Base-by-base conservation (phyloP, 2,113 vertebrate species). In the Gavialis gangeticus region DNA sequence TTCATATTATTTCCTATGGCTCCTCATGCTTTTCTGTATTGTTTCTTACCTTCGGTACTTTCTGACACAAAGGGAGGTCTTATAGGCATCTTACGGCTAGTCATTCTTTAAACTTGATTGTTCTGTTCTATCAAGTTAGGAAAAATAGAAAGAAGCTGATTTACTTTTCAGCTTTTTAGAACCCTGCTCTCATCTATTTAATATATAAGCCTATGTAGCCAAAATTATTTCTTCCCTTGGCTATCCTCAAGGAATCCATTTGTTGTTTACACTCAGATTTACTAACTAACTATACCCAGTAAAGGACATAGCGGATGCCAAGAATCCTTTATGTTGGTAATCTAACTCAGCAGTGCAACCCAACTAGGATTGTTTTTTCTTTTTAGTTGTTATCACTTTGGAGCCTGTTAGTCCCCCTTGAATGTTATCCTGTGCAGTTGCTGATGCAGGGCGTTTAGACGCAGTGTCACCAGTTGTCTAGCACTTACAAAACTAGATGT, bases 371-470 rank as follows among this genome's bases (percentile, higher is more conserved):
- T 46, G 55, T 63, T 75, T 75, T 67, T 28, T 84, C 16, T 85
- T 89, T 94, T 81, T 69, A 75, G 28, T 66, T 75, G 82, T 95
- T 12, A 46, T 28, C 75, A 90, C 12, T 84, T 88, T 92, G 46
- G 87, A 92, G 64, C 6, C 3, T 22, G 18, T 77, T 78, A 55
- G 54, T 88, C 77, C 58, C 55, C 58, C 59, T 59, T 34, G 19
- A 2, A 6, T 1, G 0, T 56, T 77, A 12, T 66, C 69, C 12
- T 13, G 16, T 0, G 7, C 66, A 15, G 54, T 82, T 58, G 87
- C 64, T 66, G 55, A 1, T 83, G 55, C 46, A 78, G 54, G 79
- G 34, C 5, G 16, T 27, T 19, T 63, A 85, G 82, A 58, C 69
- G 76, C 73, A 63, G 24, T 46, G 19, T 85, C 60, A 37, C 92